phyloP scores from a whole-genome alignment of 2,113 vertebrate species.

The Pimephales promelas region DNA sequence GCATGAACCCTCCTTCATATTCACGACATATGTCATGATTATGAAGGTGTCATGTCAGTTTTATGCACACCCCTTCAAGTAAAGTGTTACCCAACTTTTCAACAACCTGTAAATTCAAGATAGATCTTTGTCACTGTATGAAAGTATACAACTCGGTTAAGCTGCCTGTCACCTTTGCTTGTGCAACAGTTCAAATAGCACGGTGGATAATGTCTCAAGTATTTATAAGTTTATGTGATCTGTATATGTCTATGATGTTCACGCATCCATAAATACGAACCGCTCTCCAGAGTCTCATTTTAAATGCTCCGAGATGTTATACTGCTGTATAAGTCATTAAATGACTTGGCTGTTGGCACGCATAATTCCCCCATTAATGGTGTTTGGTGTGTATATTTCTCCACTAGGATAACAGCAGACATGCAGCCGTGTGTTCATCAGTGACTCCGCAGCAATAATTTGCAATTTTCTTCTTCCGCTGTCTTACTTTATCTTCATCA shows the following conservation, averaged over 20 bases:
- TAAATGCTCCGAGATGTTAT: conserved; percentile 4
- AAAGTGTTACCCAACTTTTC: conserved; percentile 32
- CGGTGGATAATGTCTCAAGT: neutral
- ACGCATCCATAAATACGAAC: conserved; percentile 19
- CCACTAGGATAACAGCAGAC: conserved; percentile 20
- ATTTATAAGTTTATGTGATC: neutral
- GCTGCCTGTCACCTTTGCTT: conserved; percentile 4
- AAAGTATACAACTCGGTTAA: conserved; percentile 32
- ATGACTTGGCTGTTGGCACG: conserved; percentile 18
- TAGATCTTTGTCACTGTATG: conserved; percentile 20
- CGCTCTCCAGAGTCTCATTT: conserved; percentile 22
- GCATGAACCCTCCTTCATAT: too few relatives aligned
- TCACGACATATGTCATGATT: too few relatives aligned
- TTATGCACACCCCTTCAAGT: too few relatives aligned
- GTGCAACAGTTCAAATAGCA: neutral
- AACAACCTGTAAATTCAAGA: conserved; percentile 41
- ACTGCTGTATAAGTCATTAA: conserved; percentile 26
- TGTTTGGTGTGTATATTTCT: conserved; percentile 39
- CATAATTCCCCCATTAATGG: conserved; percentile 31
- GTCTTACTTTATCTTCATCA: conserved; percentile 36
- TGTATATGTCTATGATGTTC: neutral
- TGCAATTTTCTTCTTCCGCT: conserved; percentile 17
- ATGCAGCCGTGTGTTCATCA: conserved; percentile 20
- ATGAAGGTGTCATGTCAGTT: too few relatives aligned
- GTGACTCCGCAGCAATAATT: conserved; percentile 7